Evolutionary conservation across 2,888 invertebrate genomes (phyloP).

Genomic region (Hanleya hanleyi): DNA sequence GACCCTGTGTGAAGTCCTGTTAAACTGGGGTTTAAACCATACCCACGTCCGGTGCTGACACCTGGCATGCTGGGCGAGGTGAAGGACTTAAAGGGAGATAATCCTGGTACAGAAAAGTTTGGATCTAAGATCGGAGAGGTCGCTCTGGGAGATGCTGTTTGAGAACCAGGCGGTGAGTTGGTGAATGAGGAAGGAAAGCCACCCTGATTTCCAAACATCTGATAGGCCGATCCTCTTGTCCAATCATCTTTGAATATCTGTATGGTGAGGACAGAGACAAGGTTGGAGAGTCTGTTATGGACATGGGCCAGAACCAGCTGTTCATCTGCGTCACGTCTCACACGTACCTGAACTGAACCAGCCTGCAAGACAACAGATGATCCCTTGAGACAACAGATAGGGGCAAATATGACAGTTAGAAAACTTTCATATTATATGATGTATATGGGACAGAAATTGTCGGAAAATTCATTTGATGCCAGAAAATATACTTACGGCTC

Average conservation of each 20-base stretch:
- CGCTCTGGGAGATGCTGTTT: neutral
- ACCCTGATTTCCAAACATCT: constrained; percentile 1
- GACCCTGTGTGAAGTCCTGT: neutral
- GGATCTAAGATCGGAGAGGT: neutral
- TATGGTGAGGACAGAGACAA: constrained; percentile 77
- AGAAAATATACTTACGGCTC: too few relatives aligned
- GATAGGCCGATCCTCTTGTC: constrained; percentile 65
- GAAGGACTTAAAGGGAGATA: neutral
- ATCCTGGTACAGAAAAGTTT: neutral
- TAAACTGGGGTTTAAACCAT: too few relatives aligned
- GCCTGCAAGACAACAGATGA: constrained; percentile 72
- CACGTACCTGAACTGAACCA: constrained; percentile 78
- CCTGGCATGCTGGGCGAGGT: neutral
- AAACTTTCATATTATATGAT: too few relatives aligned
- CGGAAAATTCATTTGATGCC: too few relatives aligned
- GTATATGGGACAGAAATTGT: too few relatives aligned
- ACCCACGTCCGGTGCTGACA: too few relatives aligned
- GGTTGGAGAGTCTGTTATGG: constrained; percentile 76
- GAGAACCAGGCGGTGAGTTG: neutral
- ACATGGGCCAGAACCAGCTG: constrained; percentile 78
- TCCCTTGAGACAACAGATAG: neutral
- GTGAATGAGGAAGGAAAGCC: neutral
- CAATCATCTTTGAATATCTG: constrained; percentile 77
- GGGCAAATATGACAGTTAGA: too few relatives aligned
- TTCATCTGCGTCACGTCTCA: constrained; percentile 79